These are phyloP conservation scores for Drosophila gunungcola DNA, from an alignment of 1,140 invertebrate genomes.

Conservation along the genomic window DNA sequence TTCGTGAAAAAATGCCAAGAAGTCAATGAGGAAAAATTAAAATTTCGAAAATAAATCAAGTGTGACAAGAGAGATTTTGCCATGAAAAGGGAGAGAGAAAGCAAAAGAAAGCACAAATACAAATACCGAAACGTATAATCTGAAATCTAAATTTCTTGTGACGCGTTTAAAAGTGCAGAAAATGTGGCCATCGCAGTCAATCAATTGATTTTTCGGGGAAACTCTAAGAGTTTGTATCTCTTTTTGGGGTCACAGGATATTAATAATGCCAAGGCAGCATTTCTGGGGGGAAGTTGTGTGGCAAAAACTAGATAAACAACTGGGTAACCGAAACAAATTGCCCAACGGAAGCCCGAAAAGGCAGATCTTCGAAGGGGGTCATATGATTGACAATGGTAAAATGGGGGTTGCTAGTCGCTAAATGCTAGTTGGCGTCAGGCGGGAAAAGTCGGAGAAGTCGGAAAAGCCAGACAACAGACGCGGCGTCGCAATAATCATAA, in stretches of 20 bases:
- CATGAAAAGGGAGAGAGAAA: slow-evolving; percentile 14
- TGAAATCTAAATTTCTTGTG: slow-evolving; percentile 62
- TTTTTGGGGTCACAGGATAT: slow-evolving; percentile 36
- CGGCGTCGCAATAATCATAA: slow-evolving; percentile 82
- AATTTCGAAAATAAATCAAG: slow-evolving; percentile 73
- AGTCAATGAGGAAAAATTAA: slow-evolving; percentile 58
- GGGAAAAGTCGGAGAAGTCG: slow-evolving; percentile 48
- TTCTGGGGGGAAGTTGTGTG: slow-evolving; percentile 19
- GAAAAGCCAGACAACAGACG: slow-evolving; percentile 64
- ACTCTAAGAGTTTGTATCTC: slow-evolving; percentile 1
- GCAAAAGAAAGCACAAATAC: slow-evolving; percentile 24
- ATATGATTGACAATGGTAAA: slow-evolving; percentile 63
- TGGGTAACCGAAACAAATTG: slow-evolving; percentile 57
- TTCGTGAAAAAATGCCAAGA: slow-evolving; percentile 47
- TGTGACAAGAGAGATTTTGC: slow-evolving; percentile 51
- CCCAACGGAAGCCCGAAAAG: slow-evolving; percentile 49
- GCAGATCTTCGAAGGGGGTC: slow-evolving; percentile 39
- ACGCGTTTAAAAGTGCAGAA: slow-evolving; percentile 80
- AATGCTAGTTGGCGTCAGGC: slow-evolving; percentile 55
- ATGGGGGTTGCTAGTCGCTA: slow-evolving; percentile 16
- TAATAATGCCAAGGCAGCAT: slow-evolving; percentile 48
- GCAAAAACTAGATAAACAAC: slow-evolving; percentile 57
- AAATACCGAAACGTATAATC: slow-evolving; percentile 39
- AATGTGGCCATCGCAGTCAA: slow-evolving; percentile 68
- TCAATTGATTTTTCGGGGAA: slow-evolving; percentile 73